Percentiles rank a stretch among this genome's conserved stretches.
phyloP scores from a whole-genome alignment of 2,888 invertebrate genomes.

The Rhyacophila evoluta region DNA sequence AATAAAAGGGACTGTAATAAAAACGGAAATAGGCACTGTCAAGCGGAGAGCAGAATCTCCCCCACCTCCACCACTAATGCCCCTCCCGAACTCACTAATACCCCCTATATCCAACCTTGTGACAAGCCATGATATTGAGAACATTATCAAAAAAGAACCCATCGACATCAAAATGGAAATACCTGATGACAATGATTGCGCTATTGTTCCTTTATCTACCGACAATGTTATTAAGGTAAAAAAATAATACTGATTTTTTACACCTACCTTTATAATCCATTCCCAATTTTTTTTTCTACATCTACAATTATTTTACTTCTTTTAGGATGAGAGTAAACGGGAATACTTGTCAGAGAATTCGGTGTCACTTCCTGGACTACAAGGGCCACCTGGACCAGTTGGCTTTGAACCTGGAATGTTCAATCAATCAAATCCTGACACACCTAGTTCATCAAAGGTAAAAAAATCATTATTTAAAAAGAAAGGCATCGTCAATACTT shows the following conservation, averaged over 20 bases:
- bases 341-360: conserved; percentile 85
- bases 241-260: too few relatives aligned
- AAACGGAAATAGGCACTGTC: conserved; percentile 49
- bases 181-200: conserved; percentile 48
- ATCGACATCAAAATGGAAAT: conserved; percentile 58
- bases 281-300: too few relatives aligned
- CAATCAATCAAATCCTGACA: conserved; percentile 70
- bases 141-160: conserved; percentile 59
- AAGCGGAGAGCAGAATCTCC: conserved; percentile 52
- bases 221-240: conserved; percentile 52
- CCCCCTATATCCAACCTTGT: conserved; percentile 26
- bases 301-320: conserved; percentile 6
- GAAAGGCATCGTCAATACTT: too few relatives aligned
- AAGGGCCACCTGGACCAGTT: conserved; percentile 77
- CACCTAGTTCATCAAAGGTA: conserved; percentile 65
- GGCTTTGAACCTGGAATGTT: conserved; percentile 91
- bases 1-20: conserved; percentile 44
- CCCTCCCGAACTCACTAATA: neutral
- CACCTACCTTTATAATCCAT: too few relatives aligned
- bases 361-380: conserved; percentile 80
- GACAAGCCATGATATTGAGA: conserved; percentile 23
- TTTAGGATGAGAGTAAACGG: conserved; percentile 70
- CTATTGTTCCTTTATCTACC: conserved; percentile 31
- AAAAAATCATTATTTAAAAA: conserved; percentile 38
- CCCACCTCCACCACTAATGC: conserved; percentile 36